These are phyloP conservation scores for Mungos mungo DNA, from an alignment of 2,113 vertebrate species.

Conservation along the genomic window DNA sequence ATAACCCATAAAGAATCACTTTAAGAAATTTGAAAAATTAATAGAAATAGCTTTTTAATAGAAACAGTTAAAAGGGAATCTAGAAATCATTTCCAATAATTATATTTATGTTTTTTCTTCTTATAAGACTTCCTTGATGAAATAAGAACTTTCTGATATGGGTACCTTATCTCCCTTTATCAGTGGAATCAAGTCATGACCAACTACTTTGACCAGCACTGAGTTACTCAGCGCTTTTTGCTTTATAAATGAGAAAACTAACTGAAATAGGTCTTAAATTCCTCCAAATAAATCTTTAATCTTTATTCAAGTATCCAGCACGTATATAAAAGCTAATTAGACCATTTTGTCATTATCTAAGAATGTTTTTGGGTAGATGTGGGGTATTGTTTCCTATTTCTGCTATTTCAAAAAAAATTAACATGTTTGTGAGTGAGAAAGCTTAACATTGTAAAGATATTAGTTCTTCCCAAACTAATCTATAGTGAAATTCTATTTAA, in stretches of 20 bases:
- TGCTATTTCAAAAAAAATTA: constrained; percentile 14
- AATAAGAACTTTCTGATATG: not conserved
- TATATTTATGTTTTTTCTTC: not conserved
- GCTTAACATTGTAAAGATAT: not conserved
- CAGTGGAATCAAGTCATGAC: not conserved
- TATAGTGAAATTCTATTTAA: not conserved
- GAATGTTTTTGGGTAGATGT: not conserved
- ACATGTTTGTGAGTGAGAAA: constrained; percentile 4
- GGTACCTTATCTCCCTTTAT: not conserved
- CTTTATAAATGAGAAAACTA: not conserved
- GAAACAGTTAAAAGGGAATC: constrained; percentile 14
- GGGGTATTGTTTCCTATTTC: not conserved
- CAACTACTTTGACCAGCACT: not conserved
- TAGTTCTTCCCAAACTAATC: constrained; percentile 1
- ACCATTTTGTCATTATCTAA: not conserved
- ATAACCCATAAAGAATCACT: constrained; percentile 8
- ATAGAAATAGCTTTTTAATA: not conserved
- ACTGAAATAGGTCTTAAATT: not conserved
- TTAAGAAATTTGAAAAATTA: constrained; percentile 44
- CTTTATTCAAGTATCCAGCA: not conserved
- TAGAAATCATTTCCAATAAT: constrained; percentile 15
- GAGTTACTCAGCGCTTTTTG: not conserved
- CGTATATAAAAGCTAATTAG: not conserved
- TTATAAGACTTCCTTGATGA: not conserved
- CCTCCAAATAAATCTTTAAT: not conserved